These are phyloP conservation scores for Cyprinus carpio DNA, from an alignment of 2,113 vertebrate species.

Conservation along the genomic window DNA sequence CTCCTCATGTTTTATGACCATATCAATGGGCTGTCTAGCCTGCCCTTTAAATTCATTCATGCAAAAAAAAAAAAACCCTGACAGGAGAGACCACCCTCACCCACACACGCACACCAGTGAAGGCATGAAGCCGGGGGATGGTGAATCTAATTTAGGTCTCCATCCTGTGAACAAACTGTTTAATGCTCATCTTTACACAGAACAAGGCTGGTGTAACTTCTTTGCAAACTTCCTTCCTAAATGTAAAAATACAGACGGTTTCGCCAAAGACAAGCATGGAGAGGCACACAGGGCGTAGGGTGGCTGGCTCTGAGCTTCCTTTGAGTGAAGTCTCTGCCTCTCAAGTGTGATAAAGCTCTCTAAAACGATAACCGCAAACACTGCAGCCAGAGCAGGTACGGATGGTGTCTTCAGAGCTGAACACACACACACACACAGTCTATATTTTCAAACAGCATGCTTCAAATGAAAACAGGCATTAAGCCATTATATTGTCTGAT, in stretches of 20 bases:
- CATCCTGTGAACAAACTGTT: neutral
- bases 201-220: neutral
- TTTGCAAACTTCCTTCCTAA: constrained; percentile 24
- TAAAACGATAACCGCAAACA: constrained; percentile 5
- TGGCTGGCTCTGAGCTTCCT: neutral
- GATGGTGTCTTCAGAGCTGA: neutral
- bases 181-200: constrained; percentile 4
- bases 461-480: neutral
- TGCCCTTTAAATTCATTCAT: neutral
- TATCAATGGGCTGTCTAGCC: neutral
- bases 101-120: neutral
- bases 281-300: neutral
- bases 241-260: constrained; percentile 16
- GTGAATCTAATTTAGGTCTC: neutral
- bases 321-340: neutral
- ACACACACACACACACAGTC: neutral
- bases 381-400: neutral
- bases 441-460: neutral
- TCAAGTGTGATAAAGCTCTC: neutral
- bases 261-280: neutral
- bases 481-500: neutral
- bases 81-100: neutral
- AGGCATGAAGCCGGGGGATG: neutral
- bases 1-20: constrained; percentile 3
- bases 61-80: constrained; percentile 1